Evolutionary conservation across 2,113 vertebrate species (phyloP), one percentile per base, ranked within the genome.

Genomic region (Prunella himalayana): DNA sequence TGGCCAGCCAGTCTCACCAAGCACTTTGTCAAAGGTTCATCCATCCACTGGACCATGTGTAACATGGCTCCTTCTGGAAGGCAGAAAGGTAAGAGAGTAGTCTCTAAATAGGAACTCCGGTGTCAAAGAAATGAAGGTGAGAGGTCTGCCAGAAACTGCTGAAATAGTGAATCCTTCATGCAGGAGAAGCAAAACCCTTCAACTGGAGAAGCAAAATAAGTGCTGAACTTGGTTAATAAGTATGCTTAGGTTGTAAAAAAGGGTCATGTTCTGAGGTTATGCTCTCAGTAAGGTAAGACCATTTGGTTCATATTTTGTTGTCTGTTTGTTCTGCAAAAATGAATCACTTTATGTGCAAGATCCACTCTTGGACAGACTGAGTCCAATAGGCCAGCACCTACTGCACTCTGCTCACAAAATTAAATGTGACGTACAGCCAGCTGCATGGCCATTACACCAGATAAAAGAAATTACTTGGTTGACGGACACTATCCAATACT

Each of bases 1-100:
- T 95, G 94, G 33, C 86, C 94, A 63, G 97, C 95, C 82, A 98
- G 68, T 75, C 92, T 96, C 88, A 97, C 90, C 80, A 98, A 83
- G 69, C 91, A 31, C 49, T 81, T 88, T 45, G 94, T 90, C 78
- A 97, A 39, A 45, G 93, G 77, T 39, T 96, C 94, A 49, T 97
- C 91, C 94, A 97, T 96, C 75, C 90, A 60, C 2, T 94, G 86
- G 72, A 96, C 81, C 76, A 98, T 91, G 27, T 12, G 20, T 27
- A 86, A 39, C 0, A 7, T 22, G 35, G 69, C 84, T 92, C 30
- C 79, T 88, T 94, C 97, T 97, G 66, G 30, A 94, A 92, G 63
- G 83, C 20, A 71, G 22, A 80, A 44, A 23, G 31, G 2, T 21
- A 76, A 68, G 39, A 86, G 13, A n/a, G 18, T 18, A 41, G 22